These are phyloP conservation scores for Limnephilus auricula DNA, from an alignment of 2,888 invertebrate species.

Conservation along the genomic window DNA sequence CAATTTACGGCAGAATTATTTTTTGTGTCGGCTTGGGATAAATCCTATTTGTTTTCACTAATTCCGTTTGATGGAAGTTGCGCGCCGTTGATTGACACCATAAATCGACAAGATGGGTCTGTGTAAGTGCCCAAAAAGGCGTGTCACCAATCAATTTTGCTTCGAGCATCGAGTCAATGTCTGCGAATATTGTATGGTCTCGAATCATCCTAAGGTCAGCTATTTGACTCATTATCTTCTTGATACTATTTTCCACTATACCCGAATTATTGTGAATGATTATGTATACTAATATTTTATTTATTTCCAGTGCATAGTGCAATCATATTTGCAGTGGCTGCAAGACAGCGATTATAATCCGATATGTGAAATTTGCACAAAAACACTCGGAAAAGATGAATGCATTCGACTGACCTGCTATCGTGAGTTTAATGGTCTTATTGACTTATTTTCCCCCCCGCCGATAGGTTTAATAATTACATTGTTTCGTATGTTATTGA, in stretches of 20 bases:
- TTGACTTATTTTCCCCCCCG: background rate
- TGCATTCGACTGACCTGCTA: slow-evolving; percentile 95
- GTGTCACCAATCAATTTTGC: slow-evolving; percentile 99
- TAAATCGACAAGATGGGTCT: slow-evolving; percentile 87
- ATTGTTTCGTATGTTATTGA: background rate
- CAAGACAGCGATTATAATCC: slow-evolving; percentile 98
- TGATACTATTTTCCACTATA: background rate
- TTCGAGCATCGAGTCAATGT: slow-evolving; percentile 99
- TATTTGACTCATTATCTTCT: background rate
- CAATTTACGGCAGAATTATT: slow-evolving; percentile 68
- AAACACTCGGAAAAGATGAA: slow-evolving; percentile 87
- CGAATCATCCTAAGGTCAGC: slow-evolving; percentile 94
- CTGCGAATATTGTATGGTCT: slow-evolving; percentile 98
- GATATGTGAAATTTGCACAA: slow-evolving; percentile 92
- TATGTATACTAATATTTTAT: slow-evolving; percentile 53
- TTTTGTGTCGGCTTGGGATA: slow-evolving; percentile 57
- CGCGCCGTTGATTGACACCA: background rate
- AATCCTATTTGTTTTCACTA: background rate
- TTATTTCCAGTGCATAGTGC: slow-evolving; percentile 93
- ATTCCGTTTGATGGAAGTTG: slow-evolving; percentile 26
- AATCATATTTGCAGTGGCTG: slow-evolving; percentile 98
- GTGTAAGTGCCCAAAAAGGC: slow-evolving; percentile 98
- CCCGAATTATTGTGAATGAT: slow-evolving; percentile 46
- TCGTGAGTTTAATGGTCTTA: slow-evolving; percentile 80
- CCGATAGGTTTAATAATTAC: background rate